These are phyloP conservation scores for Aurelia aurita DNA, from an alignment of 30 jellyfish, hydroid and myxozoan species.

Conservation along the genomic window DNA sequence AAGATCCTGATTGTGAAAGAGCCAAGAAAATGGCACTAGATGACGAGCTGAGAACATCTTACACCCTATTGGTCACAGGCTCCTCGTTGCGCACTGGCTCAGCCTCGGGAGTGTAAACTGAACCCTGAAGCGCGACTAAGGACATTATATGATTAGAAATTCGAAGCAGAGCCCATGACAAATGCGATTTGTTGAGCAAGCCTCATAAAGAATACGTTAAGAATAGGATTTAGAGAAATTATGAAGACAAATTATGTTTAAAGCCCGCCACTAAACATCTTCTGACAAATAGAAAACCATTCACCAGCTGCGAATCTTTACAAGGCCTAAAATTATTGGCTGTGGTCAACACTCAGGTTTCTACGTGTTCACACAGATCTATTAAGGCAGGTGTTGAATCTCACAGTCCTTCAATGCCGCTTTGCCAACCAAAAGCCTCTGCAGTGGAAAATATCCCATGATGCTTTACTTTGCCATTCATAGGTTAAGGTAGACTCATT, in stretches of 20 bases:
- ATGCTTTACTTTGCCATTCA: too few relatives aligned
- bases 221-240: slow-evolving; percentile 36
- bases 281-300: slow-evolving; percentile 35
- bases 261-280: slow-evolving; percentile 28
- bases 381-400: background rate
- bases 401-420: too few relatives aligned
- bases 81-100: too few relatives aligned
- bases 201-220: background rate
- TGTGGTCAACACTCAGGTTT: slow-evolving; percentile 2
- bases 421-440: too few relatives aligned
- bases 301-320: slow-evolving; percentile 1
- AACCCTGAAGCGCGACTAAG: background rate
- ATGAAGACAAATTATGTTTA: slow-evolving; percentile 51
- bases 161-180: slow-evolving; percentile 1
- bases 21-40: too few relatives aligned
- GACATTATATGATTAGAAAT: background rate
- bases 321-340: slow-evolving; percentile 18
- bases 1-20: too few relatives aligned
- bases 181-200: slow-evolving; percentile 27
- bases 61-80: too few relatives aligned
- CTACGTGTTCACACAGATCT: background rate
- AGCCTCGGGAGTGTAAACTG: too few relatives aligned
- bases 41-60: too few relatives aligned
- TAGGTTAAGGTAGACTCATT: too few relatives aligned
- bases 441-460: too few relatives aligned